Evolutionary conservation across 2,113 vertebrate genomes (phyloP).

Genomic region (Toxotes chatareus): DNA sequence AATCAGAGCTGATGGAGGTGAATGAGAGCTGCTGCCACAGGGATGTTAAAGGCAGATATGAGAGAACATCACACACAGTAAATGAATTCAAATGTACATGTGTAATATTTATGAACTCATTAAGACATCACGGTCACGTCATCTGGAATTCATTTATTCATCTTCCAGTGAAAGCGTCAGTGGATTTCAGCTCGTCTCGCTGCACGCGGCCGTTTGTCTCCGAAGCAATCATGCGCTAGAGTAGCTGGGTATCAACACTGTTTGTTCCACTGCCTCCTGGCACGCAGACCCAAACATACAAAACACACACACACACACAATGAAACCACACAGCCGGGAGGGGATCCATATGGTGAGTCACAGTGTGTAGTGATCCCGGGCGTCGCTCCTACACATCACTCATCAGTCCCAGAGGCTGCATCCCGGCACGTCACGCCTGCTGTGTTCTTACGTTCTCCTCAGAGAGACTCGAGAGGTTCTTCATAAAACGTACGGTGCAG

Average conservation of each 20-base stretch:
- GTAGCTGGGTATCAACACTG: slow-evolving; percentile 37
- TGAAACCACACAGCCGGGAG: slow-evolving; percentile 19
- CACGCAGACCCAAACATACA: slow-evolving; percentile 29
- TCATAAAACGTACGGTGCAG: not conserved
- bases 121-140: not conserved
- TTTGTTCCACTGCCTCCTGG: slow-evolving; percentile 52
- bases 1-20: not conserved
- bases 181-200: slow-evolving; percentile 10
- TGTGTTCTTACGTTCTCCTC: not conserved
- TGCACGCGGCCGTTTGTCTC: slow-evolving; percentile 52
- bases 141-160: slow-evolving; percentile 20
- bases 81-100: not conserved
- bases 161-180: slow-evolving; percentile 22
- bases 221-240: slow-evolving; percentile 28
- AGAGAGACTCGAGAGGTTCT: slow-evolving; percentile 1
- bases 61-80: not conserved
- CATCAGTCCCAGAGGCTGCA: slow-evolving; percentile 19
- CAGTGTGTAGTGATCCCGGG: not conserved
- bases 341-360: slow-evolving; percentile 48
- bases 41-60: not conserved
- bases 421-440: not conserved
- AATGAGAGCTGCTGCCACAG: not conserved
- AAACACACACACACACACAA: slow-evolving; percentile 14
- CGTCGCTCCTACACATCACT: slow-evolving; percentile 12
- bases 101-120: slow-evolving; percentile 17